Evolutionary conservation across 2,888 invertebrate species (phyloP).

Genomic region (Philonicus albiceps): DNA sequence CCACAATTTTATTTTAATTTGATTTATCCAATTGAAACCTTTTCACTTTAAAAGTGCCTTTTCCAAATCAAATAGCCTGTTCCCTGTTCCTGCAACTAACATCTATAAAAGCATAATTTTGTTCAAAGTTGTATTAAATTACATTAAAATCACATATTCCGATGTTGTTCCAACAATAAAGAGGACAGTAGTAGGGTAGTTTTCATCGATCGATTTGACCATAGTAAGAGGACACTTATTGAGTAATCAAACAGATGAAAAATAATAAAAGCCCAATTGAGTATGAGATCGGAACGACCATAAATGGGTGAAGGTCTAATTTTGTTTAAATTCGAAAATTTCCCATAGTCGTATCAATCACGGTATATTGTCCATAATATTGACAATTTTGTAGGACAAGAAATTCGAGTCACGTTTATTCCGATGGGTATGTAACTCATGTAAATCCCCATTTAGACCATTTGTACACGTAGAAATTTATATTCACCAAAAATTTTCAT

Average conservation of each 20-base stretch:
- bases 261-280: background rate
- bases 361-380: background rate
- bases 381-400: background rate
- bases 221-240: background rate
- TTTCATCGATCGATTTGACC: background rate
- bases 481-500: conserved; percentile 9
- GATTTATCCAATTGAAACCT: too few species aligned
- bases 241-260: background rate
- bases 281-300: background rate
- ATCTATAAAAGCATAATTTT: too few species aligned
- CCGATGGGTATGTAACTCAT: background rate
- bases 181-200: background rate
- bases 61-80: too few species aligned
- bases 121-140: background rate
- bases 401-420: background rate
- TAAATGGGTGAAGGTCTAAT: background rate
- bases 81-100: too few species aligned
- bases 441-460: background rate
- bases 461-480: background rate
- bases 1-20: too few species aligned
- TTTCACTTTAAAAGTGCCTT: too few species aligned
- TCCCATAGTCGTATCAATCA: background rate
- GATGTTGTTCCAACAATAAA: background rate
- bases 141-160: background rate
- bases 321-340: background rate